Evolutionary conservation across 2,888 invertebrate species (phyloP), one percentile per base, ranked within the genome.

Genomic region (Drosophila tripunctata): DNA sequence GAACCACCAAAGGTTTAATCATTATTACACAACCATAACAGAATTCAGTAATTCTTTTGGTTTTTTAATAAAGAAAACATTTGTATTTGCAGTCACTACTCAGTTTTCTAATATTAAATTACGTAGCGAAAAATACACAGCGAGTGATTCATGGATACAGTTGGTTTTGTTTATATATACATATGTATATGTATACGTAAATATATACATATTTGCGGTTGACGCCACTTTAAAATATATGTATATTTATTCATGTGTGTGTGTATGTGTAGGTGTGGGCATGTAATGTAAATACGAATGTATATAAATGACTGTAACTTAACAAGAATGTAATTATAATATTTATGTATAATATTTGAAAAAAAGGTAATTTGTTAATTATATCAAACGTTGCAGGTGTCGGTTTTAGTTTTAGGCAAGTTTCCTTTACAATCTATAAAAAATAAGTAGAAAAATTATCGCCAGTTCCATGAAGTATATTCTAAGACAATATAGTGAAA

Each of bases 401-500:
- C 45, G 58, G 15, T 15, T 73, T 52, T 31, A 45, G 41, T 44
- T 65, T 36, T 67, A 54, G 50, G 21, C 43, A 52, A 57, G 62
- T 52, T 81, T 61, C 55, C 55, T 64, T 75, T 78, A 72, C 72
- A 47, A 83, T 80, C 61, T 50, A 62, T 51, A 58, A 65, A 70
- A 74, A 68, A 51, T 55, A 64, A 80, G 74, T 45, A 73, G 19
- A 27, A 61, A 40, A 55, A 33, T 43, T 41, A 60, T 48, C 33
- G 41, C 30, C n/a, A 58, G 60, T 67, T 76, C 68, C 68, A 31
- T 44, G 54, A 40, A 36, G 40, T 47, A 7, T 47, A 45, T 60
- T 51, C 61, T 21, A 22, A 7, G 19, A 61, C 54, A 76, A 41
- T 57, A n/a, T n/a, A n/a, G n/a, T n/a, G n/a, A n/a, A n/a, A n/a